Percentiles rank a stretch among this genome's conserved stretches.
Conservation (phyloP, 2,797 vertebrate species). For the Cossypha polioptera region DNA sequence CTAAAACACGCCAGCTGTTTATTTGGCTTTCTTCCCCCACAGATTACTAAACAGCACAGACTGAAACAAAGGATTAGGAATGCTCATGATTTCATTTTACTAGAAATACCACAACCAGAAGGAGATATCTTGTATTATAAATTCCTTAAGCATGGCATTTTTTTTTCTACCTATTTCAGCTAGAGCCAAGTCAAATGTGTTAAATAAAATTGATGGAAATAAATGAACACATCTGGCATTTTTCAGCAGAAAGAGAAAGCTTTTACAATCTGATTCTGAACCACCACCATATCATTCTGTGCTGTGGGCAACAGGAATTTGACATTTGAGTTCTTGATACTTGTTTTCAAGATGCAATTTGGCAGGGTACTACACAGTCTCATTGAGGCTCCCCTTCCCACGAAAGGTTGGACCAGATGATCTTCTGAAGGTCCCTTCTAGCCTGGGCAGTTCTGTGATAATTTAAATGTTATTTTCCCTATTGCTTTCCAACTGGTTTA, state of each 20-base stretch:
- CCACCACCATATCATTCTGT: neutral
- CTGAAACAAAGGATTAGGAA: conserved; percentile 61
- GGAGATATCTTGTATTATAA: neutral
- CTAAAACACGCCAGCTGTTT: conserved; percentile 66
- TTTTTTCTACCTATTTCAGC: neutral
- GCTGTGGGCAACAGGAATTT: neutral
- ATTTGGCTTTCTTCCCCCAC: conserved; percentile 49
- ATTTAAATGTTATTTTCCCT: neutral
- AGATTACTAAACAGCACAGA: conserved; percentile 48
- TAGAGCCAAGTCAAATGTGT: neutral
- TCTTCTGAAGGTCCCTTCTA: neutral
- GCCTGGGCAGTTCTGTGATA: neutral
- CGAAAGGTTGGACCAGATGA: neutral
- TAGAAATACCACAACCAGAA: neutral
- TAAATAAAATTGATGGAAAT: neutral
- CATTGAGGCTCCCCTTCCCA: neutral
- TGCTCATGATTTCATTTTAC: conserved; percentile 4
- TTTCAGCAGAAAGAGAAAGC: neutral
- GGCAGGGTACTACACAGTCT: neutral
- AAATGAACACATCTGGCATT: neutral
- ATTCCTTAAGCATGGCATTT: neutral
- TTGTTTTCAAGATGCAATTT: neutral
- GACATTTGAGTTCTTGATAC: neutral
- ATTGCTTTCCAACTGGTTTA: neutral
- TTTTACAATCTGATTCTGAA: neutral